Evolutionary conservation across 2,888 invertebrate genomes (phyloP), one percentile per base, ranked within the genome.

Genomic region (Nemotelus pantherinus): DNA sequence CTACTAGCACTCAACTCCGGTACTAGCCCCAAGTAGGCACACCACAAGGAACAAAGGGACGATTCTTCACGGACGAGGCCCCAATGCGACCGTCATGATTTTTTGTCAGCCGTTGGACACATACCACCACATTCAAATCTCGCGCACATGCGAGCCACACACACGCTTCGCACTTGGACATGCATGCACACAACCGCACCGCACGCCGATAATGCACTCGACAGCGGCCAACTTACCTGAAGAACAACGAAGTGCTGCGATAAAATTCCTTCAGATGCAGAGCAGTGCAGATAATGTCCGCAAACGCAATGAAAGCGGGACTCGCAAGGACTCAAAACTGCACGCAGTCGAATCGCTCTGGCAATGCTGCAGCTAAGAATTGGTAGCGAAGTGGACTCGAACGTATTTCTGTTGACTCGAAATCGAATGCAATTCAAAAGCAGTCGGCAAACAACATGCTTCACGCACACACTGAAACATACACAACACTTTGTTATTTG

Each of bases 51-150:
- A 70, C 70, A 70, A 53, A 70, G 55, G 53, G 70, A 68, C 50
- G 53, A 44, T 39, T 25, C 9, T 41, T 43, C 63, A 25, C 41
- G 43, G 63, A 25, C 63, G 39, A 63, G 43, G 41, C 63, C 25
- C 25, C 63, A 10, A 10, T 39, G 41, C 63, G 63, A 43, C 63
- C 53, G 70, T 50, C 53, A 70, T 6, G 39, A 25, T 25, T 25
- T 70, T 70, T 55, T n/a, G 10, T 68, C 70, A 55, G 70, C 55
- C 70, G 70, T 55, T 70, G 70, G 55, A 70, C 70, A 55, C 70
- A 55, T 39, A 48, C 47, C 53, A 9, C 10, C 67, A 67, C 50
- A 67, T 39, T 50, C 7, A 9, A 39, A 63, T 7, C 43, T 6
- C 41, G 43, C 39, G 39, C 63, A 63, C 63, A 63, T 63, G 63